Conservation (phyloP, 2,797 vertebrate genomes). For the Sus cebifrons region DNA sequence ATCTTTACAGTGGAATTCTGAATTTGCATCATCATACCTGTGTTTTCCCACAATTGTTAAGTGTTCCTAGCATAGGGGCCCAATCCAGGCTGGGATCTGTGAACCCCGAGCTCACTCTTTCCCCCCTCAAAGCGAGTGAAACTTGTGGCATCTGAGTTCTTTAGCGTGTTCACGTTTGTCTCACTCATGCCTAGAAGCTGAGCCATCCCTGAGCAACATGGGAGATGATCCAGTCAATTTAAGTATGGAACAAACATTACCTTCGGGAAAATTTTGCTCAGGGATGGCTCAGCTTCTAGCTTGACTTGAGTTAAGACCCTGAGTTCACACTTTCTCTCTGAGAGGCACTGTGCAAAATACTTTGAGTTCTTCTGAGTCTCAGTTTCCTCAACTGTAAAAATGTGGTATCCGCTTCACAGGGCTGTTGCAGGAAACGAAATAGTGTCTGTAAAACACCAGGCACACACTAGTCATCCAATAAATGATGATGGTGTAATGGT, state of each 20-base stretch:
- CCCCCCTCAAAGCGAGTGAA: neutral
- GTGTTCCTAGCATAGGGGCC: neutral
- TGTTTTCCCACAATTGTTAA: constrained; percentile 18
- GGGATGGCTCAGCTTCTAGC: too few species aligned
- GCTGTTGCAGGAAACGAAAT: constrained; percentile 14
- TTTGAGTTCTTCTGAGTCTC: constrained; percentile 23
- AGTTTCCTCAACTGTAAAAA: constrained; percentile 55
- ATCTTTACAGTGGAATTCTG: constrained; percentile 38
- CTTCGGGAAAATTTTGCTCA: too few species aligned
- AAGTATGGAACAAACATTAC: too few species aligned
- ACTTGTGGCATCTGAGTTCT: neutral
- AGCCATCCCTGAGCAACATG: neutral
- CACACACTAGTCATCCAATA: constrained; percentile 43
- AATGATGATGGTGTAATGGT: neutral
- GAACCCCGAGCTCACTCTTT: neutral
- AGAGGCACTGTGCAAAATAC: constrained; percentile 47
- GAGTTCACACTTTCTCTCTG: constrained; percentile 26
- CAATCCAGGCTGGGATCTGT: neutral
- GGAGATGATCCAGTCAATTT: too few species aligned
- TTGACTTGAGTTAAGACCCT: constrained; percentile 46
- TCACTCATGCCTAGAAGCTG: neutral
- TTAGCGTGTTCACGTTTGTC: constrained; percentile 15
- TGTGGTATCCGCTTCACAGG: neutral
- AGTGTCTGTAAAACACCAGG: constrained; percentile 25
- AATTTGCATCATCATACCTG: constrained; percentile 4